Evolutionary conservation across 2,888 invertebrate genomes (phyloP), one percentile per base, ranked within the genome.

Genomic region (Scrobipalpa costella): DNA sequence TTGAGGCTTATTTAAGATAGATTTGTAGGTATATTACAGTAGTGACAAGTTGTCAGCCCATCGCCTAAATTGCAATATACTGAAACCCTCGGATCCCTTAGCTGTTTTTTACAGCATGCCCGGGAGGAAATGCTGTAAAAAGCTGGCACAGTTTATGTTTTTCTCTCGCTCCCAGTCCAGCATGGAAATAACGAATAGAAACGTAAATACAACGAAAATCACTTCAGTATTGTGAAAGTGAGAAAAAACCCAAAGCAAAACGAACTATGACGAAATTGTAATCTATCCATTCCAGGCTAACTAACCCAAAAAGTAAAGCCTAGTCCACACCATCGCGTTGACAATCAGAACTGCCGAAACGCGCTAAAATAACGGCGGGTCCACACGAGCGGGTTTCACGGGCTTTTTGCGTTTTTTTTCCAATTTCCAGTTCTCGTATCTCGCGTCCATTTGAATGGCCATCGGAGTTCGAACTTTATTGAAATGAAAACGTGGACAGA

Each of bases 371-470:
- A 27, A 36, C 38, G 36, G 44, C 34, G 67, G 65, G 59, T 66
- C 66, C 72, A 69, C 67, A 69, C 72, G 21, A 70, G 69, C 69
- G 72, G 73, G 74, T 78, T 79, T 78, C 67, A 76, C 73, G 69
- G 78, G 77, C 78, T 83, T 79, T 79, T 78, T 65, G 75, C 73
- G 68, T 77, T 76, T 79, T 84, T 86, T 88, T 87, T 85, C 81
- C 88, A 87, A 88, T 88, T 89, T 88, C 86, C 88, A 81, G 72
- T 66, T 68, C 68, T 66, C 79, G 69, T 87, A 88, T 88, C 88
- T 71, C 69, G 67, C 72, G 76, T 84, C 76, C 86, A 76, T 72
- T 71, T 73, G 80, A 77, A 66, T 86, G 86, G 68, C 67, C 67
- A 66, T 61, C 61, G 61, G 71, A 76, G 78, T 77, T 76, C 69